These are phyloP conservation scores for Machaerirhynchus nigripectus DNA, from an alignment of 2,113 vertebrate species.

Conservation along the genomic window DNA sequence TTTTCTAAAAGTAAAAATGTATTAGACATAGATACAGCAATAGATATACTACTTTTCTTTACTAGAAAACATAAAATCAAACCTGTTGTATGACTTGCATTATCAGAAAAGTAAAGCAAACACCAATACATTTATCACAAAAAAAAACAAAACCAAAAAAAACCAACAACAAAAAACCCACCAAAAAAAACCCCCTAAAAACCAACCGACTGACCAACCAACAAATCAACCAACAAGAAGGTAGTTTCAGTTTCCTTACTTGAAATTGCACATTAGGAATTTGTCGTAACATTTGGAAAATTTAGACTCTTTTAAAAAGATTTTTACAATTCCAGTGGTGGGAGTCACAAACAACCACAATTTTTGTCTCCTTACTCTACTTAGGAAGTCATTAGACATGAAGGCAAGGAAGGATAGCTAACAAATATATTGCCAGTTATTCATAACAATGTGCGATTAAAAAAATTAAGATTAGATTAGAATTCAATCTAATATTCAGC, in stretches of 20 bases:
- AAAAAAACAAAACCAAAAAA: fast-evolving
- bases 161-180: background rate
- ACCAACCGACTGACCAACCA: fast-evolving
- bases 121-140: background rate
- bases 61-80: background rate
- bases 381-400: background rate
- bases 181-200: background rate
- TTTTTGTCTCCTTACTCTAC: background rate
- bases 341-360: background rate
- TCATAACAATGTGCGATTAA: background rate
- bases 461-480: background rate
- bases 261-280: background rate
- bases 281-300: background rate
- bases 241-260: background rate
- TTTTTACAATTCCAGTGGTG: background rate
- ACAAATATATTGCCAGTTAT: background rate
- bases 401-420: background rate
- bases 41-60: background rate
- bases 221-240: background rate
- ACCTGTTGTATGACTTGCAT: background rate
- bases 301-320: background rate
- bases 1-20: background rate
- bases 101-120: background rate
- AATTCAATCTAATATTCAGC: background rate
- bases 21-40: background rate